A percentile compares a stretch with the other conserved stretches of the same genome.
phyloP scores from a whole-genome alignment of 2,113 vertebrate genomes.

The Glaucidium brasilianum region DNA sequence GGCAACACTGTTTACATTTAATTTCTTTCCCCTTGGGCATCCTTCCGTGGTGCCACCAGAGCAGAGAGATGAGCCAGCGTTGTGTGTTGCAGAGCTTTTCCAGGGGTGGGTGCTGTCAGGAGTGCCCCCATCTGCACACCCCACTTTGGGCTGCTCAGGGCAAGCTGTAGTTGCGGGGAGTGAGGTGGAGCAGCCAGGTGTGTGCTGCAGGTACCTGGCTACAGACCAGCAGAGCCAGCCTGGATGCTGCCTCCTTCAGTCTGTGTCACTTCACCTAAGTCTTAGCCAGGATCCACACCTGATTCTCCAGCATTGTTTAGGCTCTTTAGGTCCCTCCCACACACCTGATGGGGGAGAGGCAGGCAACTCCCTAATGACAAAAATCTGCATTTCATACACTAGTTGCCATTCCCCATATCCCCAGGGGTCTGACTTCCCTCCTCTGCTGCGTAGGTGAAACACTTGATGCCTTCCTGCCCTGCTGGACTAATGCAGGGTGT shows the following conservation, averaged over 20 bases:
- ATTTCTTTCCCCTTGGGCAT: neutral
- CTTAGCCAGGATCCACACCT: neutral
- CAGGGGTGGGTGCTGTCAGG: neutral
- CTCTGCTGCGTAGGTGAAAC: neutral
- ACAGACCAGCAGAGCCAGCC: neutral
- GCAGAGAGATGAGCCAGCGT: neutral
- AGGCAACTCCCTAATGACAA: neutral
- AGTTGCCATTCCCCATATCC: neutral
- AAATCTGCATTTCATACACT: neutral
- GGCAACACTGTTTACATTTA: neutral
- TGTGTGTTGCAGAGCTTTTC: rapidly evolving
- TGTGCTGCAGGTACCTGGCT: rapidly evolving
- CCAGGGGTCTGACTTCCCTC: neutral
- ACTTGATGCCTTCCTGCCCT: neutral
- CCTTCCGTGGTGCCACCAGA: neutral
- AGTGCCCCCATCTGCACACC: neutral
- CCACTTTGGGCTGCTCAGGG: neutral
- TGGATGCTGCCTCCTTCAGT: neutral
- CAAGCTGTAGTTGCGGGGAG: neutral
- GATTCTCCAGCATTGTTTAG: neutral
- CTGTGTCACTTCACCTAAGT: neutral
- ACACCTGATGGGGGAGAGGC: neutral
- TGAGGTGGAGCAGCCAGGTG: neutral
- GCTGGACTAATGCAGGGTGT: neutral
- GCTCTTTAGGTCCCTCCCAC: neutral